These are phyloP conservation scores for Agrenia bidenticulata DNA, from an alignment of 2,888 invertebrate species.

Conservation along the genomic window DNA sequence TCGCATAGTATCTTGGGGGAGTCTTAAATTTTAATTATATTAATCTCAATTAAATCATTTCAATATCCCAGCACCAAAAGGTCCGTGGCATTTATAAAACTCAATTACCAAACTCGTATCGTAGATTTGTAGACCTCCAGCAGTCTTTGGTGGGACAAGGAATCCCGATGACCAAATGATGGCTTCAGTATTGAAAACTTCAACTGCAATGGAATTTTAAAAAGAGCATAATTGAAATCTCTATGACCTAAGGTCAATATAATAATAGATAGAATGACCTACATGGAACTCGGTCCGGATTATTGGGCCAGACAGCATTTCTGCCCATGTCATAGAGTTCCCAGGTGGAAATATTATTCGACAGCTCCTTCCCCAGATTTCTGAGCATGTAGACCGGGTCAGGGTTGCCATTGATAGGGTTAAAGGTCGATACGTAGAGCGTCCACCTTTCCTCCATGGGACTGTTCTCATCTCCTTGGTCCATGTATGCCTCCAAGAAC, in stretches of 20 bases:
- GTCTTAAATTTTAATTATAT: background rate
- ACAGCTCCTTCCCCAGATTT: conserved; percentile 25
- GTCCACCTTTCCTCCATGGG: conserved; percentile 46
- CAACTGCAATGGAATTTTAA: conserved; percentile 36
- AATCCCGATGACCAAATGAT: conserved; percentile 54
- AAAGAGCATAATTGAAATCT: conserved; percentile 13
- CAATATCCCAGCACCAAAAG: too few relatives aligned
- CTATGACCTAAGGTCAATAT: background rate
- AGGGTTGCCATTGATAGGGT: conserved; percentile 43
- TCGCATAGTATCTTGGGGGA: background rate
- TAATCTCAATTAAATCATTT: too few relatives aligned
- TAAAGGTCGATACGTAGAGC: conserved; percentile 54
- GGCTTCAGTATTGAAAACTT: conserved; percentile 52
- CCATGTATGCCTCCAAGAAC: conserved; percentile 39
- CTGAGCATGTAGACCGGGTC: conserved; percentile 37
- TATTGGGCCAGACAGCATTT: conserved; percentile 54
- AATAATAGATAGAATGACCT: conserved; percentile 27
- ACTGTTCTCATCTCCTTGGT: conserved; percentile 27
- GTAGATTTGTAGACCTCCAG: conserved; percentile 53
- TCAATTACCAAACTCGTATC: conserved; percentile 47
- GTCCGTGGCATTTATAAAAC: too few relatives aligned
- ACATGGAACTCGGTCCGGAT: conserved; percentile 53
- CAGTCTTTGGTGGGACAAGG: conserved; percentile 53
- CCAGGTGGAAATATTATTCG: conserved; percentile 42
- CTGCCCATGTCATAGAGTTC: conserved; percentile 47